A percentile compares a stretch with the other conserved stretches of the same genome.
Evolutionary conservation across 2,797 vertebrate species (phyloP).

Genomic region (Leptoclinus maculatus): DNA sequence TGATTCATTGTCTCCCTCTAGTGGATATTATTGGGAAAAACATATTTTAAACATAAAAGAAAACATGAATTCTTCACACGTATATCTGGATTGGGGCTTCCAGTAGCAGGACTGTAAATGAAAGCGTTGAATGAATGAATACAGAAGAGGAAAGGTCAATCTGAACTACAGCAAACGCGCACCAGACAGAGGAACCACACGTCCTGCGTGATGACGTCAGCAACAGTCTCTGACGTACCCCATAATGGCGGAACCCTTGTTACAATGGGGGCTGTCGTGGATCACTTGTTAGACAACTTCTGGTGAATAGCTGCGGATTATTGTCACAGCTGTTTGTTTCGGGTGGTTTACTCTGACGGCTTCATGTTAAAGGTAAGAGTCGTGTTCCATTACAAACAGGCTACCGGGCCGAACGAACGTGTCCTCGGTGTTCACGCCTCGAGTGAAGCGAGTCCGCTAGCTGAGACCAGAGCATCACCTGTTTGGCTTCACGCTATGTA

Average conservation of each 20-base stretch:
- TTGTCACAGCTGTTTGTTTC: neutral
- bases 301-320: conserved; percentile 37
- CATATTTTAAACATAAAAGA: neutral
- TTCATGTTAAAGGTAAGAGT: conserved; percentile 80
- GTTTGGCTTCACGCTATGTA: neutral
- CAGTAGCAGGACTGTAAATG: fast-evolving
- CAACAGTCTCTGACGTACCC: conserved; percentile 17
- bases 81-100: fast-evolving
- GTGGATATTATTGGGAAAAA: conserved; percentile 31
- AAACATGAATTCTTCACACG: fast-evolving
- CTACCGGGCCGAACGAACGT: too few species aligned
- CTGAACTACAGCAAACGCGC: neutral
- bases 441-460: conserved; percentile 48
- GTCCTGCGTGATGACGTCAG: conserved; percentile 56
- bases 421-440: conserved; percentile 7
- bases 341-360: conserved; percentile 27
- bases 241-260: conserved; percentile 76
- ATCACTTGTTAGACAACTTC: conserved; percentile 55
- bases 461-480: neutral
- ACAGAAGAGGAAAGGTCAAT: neutral
- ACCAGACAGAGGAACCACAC: too few species aligned
- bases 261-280: conserved; percentile 60
- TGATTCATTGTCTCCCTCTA: conserved; percentile 74
- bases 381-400: fast-evolving
- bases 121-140: neutral